Base-by-base conservation (phyloP, 2,888 invertebrate genomes). In the Cistogaster globosa region DNA sequence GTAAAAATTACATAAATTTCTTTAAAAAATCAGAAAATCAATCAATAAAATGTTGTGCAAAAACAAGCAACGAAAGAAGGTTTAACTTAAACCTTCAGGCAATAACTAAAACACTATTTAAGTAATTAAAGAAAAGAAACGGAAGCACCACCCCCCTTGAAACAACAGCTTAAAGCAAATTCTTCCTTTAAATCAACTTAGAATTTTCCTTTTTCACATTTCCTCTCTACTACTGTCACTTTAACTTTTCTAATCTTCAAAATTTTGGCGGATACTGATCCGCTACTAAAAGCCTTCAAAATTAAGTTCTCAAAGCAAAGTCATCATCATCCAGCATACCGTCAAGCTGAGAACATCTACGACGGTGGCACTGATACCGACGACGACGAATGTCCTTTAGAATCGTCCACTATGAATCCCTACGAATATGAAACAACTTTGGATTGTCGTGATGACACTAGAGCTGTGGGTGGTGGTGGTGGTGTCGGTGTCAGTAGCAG, bases 371-470 rank as follows among this genome's bases (percentile, higher is more conserved):
- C 91, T 88, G 91, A 91, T 88, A 91, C 91, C 88, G 91, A 91
- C 91, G 90, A 91, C 90, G 90, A 91, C 92, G 92, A 92, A 92
- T 92, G 92, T 91, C 91, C 91, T 86, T 89, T 90, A 90, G 91
- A 91, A 88, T 89, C 91, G 88, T 89, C 89, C 88, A 91, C 88
- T 86, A 92, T 92, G 92, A 92, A 92, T 92, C 91, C 92, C 87
- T 92, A 92, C 90, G 92, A 93, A 89, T 92, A 92, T 90, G 93
- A 93, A 89, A 92, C 92, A 71, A 92, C 93, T 87, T 90, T 92
- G 88, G 93, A 93, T 88, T 93, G 93, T 89, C 92, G 92, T 86
- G 92, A 92, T 88, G 90, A 89, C 87, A 90, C 89, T 86, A 89
- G 90, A 84, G 88, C 89, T 80, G 86, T 83, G 87, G 83, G 90